Percentiles rank a stretch among this genome's conserved stretches.
These are phyloP conservation scores for Protomyctophum bolini DNA, from an alignment of 2,113 vertebrate species.

Conservation along the genomic window DNA sequence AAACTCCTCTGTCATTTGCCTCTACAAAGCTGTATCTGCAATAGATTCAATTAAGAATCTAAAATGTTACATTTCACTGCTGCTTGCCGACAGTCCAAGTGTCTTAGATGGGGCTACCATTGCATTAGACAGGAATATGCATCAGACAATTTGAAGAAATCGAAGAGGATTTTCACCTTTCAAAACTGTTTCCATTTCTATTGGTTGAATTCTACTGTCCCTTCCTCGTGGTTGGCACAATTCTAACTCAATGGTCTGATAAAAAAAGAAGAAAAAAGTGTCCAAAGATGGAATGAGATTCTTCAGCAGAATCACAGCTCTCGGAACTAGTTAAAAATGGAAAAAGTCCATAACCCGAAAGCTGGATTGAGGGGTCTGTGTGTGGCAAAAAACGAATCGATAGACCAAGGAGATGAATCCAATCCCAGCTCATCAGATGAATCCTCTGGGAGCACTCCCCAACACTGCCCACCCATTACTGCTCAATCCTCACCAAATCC, in stretches of 20 bases:
- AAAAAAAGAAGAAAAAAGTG: constrained; percentile 57
- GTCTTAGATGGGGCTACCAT: not conserved
- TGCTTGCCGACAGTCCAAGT: not conserved
- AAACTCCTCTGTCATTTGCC: constrained; percentile 50
- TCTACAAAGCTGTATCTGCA: constrained; percentile 5
- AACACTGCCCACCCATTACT: constrained; percentile 74
- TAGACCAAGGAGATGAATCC: constrained; percentile 76
- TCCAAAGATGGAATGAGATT: constrained; percentile 66
- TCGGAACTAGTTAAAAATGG: too few species aligned
- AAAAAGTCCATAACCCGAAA: constrained; percentile 50
- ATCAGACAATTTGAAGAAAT: constrained; percentile 18
- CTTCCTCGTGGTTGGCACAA: constrained; percentile 32
- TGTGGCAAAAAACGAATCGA: constrained; percentile 78
- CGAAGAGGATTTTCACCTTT: constrained; percentile 39
- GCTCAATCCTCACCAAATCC: constrained; percentile 70
- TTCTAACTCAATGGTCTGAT: constrained; percentile 57
- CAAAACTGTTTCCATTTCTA: too few species aligned
- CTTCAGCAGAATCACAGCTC: constrained; percentile 53
- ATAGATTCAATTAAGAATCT: not conserved
- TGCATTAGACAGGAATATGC: constrained; percentile 21
- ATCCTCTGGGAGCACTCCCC: constrained; percentile 67
- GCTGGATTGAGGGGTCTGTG: constrained; percentile 55
- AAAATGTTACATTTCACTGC: not conserved
- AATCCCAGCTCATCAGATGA: constrained; percentile 72
- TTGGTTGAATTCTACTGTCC: constrained; percentile 13